Percentiles rank a stretch among this genome's conserved stretches.
phyloP scores from a whole-genome alignment of 2,888 invertebrate species.

The Zhengitettix transpicula region DNA sequence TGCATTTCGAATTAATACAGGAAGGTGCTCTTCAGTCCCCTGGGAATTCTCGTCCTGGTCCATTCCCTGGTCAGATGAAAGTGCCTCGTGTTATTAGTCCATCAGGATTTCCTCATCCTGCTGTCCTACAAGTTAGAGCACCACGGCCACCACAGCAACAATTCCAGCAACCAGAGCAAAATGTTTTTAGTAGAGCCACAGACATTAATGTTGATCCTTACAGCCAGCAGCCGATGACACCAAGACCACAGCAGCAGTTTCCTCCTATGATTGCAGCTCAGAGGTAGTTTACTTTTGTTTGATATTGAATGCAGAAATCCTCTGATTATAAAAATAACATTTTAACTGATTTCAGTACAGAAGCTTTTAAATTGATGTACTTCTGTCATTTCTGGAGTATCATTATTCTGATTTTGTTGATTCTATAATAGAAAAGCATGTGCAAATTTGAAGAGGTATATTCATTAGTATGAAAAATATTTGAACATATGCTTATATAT shows the following conservation, averaged over 20 bases:
- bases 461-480: no score
- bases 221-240: constrained; percentile 15
- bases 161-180: not conserved
- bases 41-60: not conserved
- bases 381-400: no score
- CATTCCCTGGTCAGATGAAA: not conserved
- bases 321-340: no score
- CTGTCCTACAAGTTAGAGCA: constrained; percentile 29
- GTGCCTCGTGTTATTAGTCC: not conserved
- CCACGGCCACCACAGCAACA: constrained; percentile 26
- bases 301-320: no score
- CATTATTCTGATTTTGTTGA: no score
- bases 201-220: constrained; percentile 16
- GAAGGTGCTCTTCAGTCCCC: not conserved
- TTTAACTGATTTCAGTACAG: no score
- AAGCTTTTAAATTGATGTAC: no score
- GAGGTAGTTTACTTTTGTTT: not conserved
- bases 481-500: no score
- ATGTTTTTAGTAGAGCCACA: not conserved
- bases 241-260: constrained; percentile 13
- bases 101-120: constrained; percentile 19
- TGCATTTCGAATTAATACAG: not conserved
- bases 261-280: not conserved
- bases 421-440: no score
- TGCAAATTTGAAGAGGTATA: no score